These are phyloP conservation scores for Rotaria sp. DNA, from an alignment of 2,888 invertebrate species.

Conservation along the genomic window DNA sequence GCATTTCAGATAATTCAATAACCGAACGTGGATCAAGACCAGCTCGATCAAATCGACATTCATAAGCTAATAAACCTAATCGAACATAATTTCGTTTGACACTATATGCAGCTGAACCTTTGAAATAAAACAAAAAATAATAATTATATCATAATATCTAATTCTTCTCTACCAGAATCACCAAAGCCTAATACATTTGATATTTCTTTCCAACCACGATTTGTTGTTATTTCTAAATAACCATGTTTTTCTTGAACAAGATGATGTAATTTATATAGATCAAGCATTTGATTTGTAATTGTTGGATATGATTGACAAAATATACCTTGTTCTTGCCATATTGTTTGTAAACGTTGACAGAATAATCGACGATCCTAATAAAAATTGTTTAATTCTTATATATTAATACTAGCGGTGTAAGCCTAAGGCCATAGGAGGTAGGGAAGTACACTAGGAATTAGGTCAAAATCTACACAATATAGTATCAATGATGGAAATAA, in stretches of 20 bases:
- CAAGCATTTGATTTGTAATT: constrained; percentile 26
- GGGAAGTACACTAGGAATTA: too few relatives aligned
- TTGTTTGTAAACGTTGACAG: background rate
- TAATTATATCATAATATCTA: background rate
- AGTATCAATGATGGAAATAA: too few relatives aligned
- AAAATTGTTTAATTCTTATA: too few relatives aligned
- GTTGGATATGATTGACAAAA: constrained; percentile 14
- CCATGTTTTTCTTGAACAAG: constrained; percentile 17
- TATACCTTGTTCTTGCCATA: background rate
- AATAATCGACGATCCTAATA: background rate
- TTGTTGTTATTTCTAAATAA: constrained; percentile 19
- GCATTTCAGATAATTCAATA: background rate
- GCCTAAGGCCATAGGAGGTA: too few relatives aligned
- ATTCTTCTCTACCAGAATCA: background rate
- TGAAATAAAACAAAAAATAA: background rate
- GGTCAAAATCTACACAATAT: too few relatives aligned
- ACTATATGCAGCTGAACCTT: constrained; percentile 23
- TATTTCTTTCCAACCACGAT: constrained; percentile 28
- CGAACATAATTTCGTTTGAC: constrained; percentile 15
- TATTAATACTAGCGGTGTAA: too few relatives aligned
- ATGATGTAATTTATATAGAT: constrained; percentile 25
- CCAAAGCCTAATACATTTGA: constrained; percentile 7
- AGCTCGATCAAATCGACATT: constrained; percentile 1
- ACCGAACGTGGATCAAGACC: background rate
- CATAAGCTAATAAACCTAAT: constrained; percentile 1